phyloP scores from a whole-genome alignment of 2,797 vertebrate species.

The Pachyuromys duprasi region DNA sequence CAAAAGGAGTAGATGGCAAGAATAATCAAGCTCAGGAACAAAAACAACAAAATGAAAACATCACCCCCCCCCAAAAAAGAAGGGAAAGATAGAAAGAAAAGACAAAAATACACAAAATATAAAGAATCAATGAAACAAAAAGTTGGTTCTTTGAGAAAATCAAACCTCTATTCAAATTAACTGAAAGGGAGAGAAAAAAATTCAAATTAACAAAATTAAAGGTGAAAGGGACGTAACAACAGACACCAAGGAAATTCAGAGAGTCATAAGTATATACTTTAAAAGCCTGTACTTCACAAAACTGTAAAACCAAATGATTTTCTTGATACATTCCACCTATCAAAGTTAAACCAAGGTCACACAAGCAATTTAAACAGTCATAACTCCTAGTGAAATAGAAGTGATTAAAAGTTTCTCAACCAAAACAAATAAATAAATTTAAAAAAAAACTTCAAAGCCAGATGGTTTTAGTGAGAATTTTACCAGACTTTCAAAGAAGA shows the following conservation, averaged over 20 bases:
- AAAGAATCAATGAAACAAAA: background rate
- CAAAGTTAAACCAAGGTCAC: background rate
- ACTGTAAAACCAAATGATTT: background rate
- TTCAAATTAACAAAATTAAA: background rate
- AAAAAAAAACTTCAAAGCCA: background rate
- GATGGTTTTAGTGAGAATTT: background rate
- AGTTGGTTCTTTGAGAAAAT: background rate
- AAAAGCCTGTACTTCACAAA: background rate
- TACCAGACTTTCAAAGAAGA: background rate
- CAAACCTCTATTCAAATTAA: background rate
- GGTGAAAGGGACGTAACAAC: background rate
- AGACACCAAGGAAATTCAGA: background rate
- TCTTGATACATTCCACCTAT: background rate
- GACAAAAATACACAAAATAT: background rate
- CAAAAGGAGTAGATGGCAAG: background rate
- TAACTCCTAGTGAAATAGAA: background rate
- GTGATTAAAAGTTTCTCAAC: background rate
- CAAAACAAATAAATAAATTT: too few relatives aligned
- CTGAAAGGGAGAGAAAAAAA: background rate
- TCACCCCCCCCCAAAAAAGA: background rate
- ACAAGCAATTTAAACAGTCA: background rate
- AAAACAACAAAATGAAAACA: background rate
- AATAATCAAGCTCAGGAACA: background rate
- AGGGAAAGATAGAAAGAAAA: too few relatives aligned
- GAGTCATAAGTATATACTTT: background rate